Evolutionary conservation across 2,113 vertebrate genomes (phyloP).

Genomic region (Ictidomys tridecemlineatus): DNA sequence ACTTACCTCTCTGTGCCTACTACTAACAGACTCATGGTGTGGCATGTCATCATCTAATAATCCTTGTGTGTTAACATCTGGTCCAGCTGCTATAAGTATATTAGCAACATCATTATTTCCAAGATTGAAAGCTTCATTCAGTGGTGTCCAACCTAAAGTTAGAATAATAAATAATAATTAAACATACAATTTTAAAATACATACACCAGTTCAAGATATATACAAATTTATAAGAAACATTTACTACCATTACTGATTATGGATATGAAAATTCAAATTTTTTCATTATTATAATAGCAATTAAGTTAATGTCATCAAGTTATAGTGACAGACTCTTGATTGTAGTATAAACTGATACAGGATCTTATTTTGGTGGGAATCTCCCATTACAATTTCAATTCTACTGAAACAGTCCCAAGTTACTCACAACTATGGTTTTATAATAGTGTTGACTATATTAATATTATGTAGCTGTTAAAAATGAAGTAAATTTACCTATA

Average conservation of each 20-base stretch:
- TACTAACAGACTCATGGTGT: conserved; percentile 98
- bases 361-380: neutral
- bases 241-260: neutral
- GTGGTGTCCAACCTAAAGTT: conserved; percentile 95
- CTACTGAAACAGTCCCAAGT: conserved; percentile 10
- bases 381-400: conserved; percentile 25
- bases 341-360: neutral
- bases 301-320: neutral
- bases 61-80: conserved; percentile 98
- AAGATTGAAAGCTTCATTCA: conserved; percentile 98
- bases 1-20: conserved; percentile 97
- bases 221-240: neutral
- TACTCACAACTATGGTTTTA: neutral
- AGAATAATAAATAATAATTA: conserved; percentile 51
- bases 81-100: conserved; percentile 96
- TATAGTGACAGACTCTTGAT: neutral
- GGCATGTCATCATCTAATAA: conserved; percentile 97
- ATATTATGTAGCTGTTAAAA: neutral
- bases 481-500: neutral
- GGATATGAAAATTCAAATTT: neutral
- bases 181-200: neutral
- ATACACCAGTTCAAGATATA: neutral
- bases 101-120: conserved; percentile 99
- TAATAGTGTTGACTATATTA: neutral
- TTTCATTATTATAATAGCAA: neutral